Evolutionary conservation across 2,113 vertebrate species (phyloP).

Genomic region (Oryctolagus cuniculus): DNA sequence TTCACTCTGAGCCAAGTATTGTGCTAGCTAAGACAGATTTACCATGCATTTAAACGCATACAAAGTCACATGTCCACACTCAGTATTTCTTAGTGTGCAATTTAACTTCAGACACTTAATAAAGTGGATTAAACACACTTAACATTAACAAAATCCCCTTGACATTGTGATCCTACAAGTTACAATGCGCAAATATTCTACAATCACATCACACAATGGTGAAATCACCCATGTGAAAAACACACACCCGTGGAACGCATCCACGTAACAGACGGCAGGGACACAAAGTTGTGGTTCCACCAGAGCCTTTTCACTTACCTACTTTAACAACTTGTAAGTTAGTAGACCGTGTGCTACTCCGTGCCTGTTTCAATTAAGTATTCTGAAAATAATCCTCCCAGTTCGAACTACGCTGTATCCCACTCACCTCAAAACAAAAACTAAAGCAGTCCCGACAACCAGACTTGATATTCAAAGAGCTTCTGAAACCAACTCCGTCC

Average conservation of each 20-base stretch:
- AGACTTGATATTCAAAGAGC: conserved; percentile 44
- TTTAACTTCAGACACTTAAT: conserved; percentile 36
- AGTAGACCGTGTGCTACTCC: not conserved
- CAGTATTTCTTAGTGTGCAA: not conserved
- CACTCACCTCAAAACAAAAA: not conserved
- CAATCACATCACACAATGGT: not conserved
- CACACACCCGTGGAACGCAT: not conserved
- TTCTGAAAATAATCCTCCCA: not conserved
- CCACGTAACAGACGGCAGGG: not conserved
- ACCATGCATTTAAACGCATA: not conserved
- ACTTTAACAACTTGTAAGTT: not conserved
- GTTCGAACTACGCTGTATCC: not conserved
- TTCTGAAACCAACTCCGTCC: conserved; percentile 40
- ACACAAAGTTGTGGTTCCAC: not conserved
- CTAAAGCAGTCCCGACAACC: not conserved
- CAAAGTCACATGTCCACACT: not conserved
- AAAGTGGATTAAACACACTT: not conserved
- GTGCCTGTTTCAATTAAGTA: not conserved
- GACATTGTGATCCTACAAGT: not conserved
- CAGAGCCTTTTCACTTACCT: conserved; percentile 17
- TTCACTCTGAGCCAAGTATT: not conserved
- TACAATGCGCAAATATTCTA: not conserved
- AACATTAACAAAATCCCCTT: not conserved
- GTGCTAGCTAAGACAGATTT: not conserved
- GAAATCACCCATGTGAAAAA: conserved; percentile 1